Evolutionary conservation across 2,113 vertebrate genomes (phyloP), one percentile per base, ranked within the genome.

Genomic region (Podarcis muralis): DNA sequence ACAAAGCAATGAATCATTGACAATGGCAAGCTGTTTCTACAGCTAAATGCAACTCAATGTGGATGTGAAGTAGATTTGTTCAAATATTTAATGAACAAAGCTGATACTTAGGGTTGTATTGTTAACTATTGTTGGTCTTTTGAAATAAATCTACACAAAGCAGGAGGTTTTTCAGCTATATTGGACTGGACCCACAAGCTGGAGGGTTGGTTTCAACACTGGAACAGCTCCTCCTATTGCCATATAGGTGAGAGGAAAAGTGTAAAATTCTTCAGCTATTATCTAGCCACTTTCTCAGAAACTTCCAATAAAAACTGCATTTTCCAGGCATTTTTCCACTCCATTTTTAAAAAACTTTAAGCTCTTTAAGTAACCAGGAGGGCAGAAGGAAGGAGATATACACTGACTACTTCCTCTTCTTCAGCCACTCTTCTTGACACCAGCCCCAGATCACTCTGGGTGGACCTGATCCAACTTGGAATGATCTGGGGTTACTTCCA

Each of bases 1-100:
- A 91, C 93, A 95, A 84, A 90, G 87, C 66, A 93, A 91, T 85
- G 79, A 87, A 37, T 88, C 92, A 91, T 88, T 94, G 92, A 90
- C 32, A 90, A 91, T 90, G 68, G 71, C 77, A 91, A 82, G 75
- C 11, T 30, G 27, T 71, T 30, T n/a, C 25, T 88, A 35, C 48
- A 79, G 32, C 59, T 86, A 53, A 30, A 87, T 84, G 84, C 75
- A 90, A 65, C 37, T 87, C 93, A 94, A 93, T 90, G 62, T 87
- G 75, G 32, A 6, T 91, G 71, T 8, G 91, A 86, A 83, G 75
- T 88, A 93, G 84, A 86, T 80, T 20, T 86, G 1, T 32, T 90
- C 91, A 84, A 57, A n/a, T 59, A 94, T 93, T 93, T 91, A 90
- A 94, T 93, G 84, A 94, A 80, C 66, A 69, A 4, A 78, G 8